Evolutionary conservation across 2,113 vertebrate genomes (phyloP).

Genomic region (Harpagus bidentatus): DNA sequence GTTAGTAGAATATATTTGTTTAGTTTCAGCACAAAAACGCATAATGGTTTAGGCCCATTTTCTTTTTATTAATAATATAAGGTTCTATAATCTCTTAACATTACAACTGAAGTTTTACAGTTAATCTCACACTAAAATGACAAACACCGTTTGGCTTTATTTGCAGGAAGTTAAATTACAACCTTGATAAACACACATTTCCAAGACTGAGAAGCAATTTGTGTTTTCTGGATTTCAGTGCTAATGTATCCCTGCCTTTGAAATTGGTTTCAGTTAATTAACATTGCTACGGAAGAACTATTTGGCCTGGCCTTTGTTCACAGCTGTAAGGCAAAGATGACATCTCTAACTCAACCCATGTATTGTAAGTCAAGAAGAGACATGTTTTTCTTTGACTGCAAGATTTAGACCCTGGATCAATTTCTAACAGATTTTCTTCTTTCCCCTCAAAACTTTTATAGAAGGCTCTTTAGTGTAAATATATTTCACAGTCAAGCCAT

Average conservation of each 20-base stretch:
- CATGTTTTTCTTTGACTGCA: background rate
- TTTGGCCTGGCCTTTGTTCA: conserved; percentile 26
- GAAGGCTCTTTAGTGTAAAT: background rate
- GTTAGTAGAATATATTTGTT: conserved; percentile 21
- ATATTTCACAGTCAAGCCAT: background rate
- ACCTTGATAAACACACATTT: conserved; percentile 59
- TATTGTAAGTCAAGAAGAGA: background rate
- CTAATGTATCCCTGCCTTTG: conserved; percentile 17
- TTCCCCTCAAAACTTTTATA: background rate
- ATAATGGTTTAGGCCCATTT: conserved; percentile 38
- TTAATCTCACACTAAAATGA: conserved; percentile 71
- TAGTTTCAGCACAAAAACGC: conserved; percentile 44
- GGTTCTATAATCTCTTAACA: conserved; percentile 69
- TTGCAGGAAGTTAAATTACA: conserved; percentile 66
- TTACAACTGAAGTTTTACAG: conserved; percentile 71
- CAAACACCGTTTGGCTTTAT: conserved; percentile 67
- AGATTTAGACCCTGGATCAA: background rate
- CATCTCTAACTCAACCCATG: background rate
- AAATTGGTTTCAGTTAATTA: conserved; percentile 43
- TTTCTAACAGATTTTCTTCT: background rate
- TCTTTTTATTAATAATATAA: conserved; percentile 75
- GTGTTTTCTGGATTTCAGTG: conserved; percentile 49
- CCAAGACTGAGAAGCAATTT: conserved; percentile 48
- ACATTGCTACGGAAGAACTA: conserved; percentile 30
- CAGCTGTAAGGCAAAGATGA: conserved; percentile 34